Evolutionary conservation across 1,140 invertebrate genomes (phyloP).

Genomic region (Linepithema humile): DNA sequence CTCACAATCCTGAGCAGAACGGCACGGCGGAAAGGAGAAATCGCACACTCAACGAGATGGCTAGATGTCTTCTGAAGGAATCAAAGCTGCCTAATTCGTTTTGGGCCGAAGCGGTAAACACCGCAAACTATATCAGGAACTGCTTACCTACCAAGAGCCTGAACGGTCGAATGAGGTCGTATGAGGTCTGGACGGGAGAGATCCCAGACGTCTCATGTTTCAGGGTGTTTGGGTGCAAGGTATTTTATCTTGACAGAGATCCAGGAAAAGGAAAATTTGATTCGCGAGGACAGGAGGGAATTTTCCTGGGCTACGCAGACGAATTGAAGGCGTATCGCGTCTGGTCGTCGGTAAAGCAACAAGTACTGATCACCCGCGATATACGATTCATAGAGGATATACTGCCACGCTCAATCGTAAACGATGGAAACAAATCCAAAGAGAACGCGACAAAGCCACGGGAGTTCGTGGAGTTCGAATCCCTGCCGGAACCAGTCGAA

Average conservation of each 20-base stretch:
- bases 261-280: neutral
- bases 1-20: constrained; percentile 10
- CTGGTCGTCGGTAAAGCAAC: neutral
- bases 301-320: constrained; percentile 18
- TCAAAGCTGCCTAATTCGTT: neutral
- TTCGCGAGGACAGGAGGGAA: neutral
- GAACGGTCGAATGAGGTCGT: too few relatives aligned
- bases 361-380: neutral
- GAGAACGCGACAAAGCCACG: neutral
- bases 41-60: neutral
- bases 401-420: too few relatives aligned
- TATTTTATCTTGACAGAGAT: neutral
- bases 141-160: neutral
- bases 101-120: constrained; percentile 14
- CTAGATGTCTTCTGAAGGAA: neutral
- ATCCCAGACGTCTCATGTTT: neutral
- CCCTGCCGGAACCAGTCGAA: too few relatives aligned
- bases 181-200: neutral
- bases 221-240: neutral
- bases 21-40: neutral
- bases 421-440: neutral
- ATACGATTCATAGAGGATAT: neutral
- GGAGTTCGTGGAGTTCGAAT: too few relatives aligned
- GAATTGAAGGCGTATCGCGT: constrained; percentile 14
- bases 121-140: constrained; percentile 2